Evolutionary conservation across 2,888 invertebrate genomes (phyloP).

Genomic region (Ormyrus pomaceus): DNA sequence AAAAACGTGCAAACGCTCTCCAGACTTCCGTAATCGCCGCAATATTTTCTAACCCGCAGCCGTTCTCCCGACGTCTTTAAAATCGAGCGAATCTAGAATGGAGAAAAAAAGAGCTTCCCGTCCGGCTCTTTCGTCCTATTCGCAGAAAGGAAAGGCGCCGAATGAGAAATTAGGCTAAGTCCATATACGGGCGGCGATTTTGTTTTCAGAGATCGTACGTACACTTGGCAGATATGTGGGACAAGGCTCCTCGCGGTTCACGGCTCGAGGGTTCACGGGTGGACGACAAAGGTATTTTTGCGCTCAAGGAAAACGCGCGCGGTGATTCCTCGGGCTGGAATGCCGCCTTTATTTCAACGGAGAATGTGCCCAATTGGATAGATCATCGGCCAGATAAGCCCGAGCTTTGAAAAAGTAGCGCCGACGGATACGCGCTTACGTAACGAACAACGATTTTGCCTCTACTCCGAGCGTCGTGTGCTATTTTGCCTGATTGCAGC

Average conservation of each 20-base stretch:
- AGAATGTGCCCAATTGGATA: no score
- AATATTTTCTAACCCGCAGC: no score
- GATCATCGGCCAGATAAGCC: no score
- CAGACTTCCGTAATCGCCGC: no score
- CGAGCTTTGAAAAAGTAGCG: no score
- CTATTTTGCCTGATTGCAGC: no score
- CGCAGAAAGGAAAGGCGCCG: background rate
- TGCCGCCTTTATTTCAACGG: background rate
- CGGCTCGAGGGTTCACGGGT: conserved; percentile 3
- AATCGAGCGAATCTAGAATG: no score
- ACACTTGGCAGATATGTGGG: conserved; percentile 21
- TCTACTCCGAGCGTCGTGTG: no score
- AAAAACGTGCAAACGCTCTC: background rate
- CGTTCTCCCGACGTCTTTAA: no score
- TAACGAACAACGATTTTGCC: no score
- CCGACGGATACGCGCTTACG: no score
- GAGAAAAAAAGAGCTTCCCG: no score
- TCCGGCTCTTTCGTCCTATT: background rate
- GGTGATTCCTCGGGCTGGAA: background rate
- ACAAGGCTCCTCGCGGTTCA: conserved; percentile 28
- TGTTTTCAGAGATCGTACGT: background rate
- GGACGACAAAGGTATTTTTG: conserved; percentile 23
- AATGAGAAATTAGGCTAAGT: conserved; percentile 36
- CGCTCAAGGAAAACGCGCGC: conserved; percentile 33
- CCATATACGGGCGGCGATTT: conserved; percentile 32